A percentile compares a stretch with the other conserved stretches of the same genome.
These are phyloP conservation scores for Microtus oregoni DNA, from an alignment of 2,113 vertebrate genomes.

Conservation along the genomic window DNA sequence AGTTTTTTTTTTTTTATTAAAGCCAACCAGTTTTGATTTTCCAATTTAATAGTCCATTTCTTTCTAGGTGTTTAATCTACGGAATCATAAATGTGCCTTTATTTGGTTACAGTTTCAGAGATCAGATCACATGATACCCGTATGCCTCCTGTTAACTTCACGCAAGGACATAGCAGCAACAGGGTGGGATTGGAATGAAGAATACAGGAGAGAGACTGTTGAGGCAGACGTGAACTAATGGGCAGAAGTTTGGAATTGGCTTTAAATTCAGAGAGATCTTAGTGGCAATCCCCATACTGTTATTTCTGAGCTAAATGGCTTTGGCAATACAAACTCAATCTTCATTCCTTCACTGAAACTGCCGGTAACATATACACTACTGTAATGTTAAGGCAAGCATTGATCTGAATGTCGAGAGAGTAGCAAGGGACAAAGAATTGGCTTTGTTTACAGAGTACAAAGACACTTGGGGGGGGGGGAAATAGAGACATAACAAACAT, in stretches of 20 bases:
- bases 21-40: constrained; percentile 37
- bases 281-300: neutral
- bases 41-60: constrained; percentile 20
- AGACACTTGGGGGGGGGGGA: neutral
- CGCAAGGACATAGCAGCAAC: neutral
- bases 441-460: neutral
- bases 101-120: neutral
- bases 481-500: neutral
- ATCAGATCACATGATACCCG: neutral
- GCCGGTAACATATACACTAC: neutral
- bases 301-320: neutral
- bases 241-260: neutral
- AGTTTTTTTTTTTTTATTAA: constrained; percentile 1
- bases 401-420: neutral
- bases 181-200: neutral
- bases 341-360: neutral
- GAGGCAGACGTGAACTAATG: neutral
- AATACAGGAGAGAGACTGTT: neutral
- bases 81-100: neutral
- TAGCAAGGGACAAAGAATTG: neutral
- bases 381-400: neutral
- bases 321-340: neutral
- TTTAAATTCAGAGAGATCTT: neutral
- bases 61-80: constrained; percentile 7
- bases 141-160: neutral